These are phyloP conservation scores for Seira ritae DNA, from an alignment of 2,888 invertebrate species.

Conservation along the genomic window DNA sequence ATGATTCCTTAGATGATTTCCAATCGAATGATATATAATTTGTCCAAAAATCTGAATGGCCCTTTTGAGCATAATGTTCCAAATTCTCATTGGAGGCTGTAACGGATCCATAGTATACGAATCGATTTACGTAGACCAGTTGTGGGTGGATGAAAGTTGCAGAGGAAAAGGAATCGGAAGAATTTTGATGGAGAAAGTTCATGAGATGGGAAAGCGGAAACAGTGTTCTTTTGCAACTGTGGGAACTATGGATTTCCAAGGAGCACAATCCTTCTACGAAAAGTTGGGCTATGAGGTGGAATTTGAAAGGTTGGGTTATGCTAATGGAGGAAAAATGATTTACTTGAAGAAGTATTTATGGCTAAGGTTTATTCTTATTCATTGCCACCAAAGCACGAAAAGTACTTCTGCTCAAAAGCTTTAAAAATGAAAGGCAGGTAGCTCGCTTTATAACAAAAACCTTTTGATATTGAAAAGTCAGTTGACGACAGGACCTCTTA, in stretches of 20 bases:
- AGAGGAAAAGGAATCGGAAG: conserved; percentile 61
- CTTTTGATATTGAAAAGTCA: too few relatives aligned
- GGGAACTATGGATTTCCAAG: conserved; percentile 63
- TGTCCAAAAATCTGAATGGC: too few relatives aligned
- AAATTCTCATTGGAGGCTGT: conserved; percentile 61
- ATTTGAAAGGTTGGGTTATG: conserved; percentile 57
- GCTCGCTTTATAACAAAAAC: too few relatives aligned
- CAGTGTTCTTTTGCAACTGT: conserved; percentile 52
- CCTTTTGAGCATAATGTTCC: too few relatives aligned
- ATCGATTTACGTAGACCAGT: conserved; percentile 64
- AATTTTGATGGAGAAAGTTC: conserved; percentile 63
- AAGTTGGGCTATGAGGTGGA: conserved; percentile 56
- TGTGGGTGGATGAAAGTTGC: conserved; percentile 51
- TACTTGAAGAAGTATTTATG: conserved; percentile 56
- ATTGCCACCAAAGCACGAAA: too few relatives aligned
- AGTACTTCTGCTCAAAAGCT: too few relatives aligned
- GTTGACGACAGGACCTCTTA: too few relatives aligned
- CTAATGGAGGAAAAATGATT: conserved; percentile 58
- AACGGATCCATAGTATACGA: conserved; percentile 62
- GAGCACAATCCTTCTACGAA: conserved; percentile 59
- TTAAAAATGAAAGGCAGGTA: too few relatives aligned
- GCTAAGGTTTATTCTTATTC: too few relatives aligned
- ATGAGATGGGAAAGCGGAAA: conserved; percentile 48
- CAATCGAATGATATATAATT: too few relatives aligned
- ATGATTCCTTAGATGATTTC: too few relatives aligned